A percentile compares a stretch with the other conserved stretches of the same genome.
Conservation (phyloP, 2,113 vertebrate genomes). For the Centropus unirufus region DNA sequence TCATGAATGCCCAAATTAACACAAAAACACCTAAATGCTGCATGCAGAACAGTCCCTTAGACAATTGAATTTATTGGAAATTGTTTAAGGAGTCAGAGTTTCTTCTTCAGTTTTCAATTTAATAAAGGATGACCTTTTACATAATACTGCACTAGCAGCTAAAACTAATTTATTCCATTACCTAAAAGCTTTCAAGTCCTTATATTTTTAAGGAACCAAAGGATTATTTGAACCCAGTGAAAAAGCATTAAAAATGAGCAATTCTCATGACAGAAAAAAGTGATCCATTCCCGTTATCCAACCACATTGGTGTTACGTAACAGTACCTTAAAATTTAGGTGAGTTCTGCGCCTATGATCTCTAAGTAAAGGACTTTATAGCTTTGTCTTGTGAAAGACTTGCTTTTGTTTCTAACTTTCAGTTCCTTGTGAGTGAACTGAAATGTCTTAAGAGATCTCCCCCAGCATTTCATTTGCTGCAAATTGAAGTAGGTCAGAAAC, state of each 20-base stretch:
- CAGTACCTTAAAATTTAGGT: not conserved
- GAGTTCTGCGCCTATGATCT: not conserved
- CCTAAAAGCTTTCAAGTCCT: not conserved
- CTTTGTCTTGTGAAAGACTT: not conserved
- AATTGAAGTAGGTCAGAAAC: not conserved
- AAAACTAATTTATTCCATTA: conserved; percentile 1
- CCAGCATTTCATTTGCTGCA: not conserved
- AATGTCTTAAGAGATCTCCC: not conserved
- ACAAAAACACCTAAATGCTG: not conserved
- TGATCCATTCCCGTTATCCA: not conserved
- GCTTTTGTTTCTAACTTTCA: not conserved
- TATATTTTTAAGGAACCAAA: not conserved
- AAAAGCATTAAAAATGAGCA: not conserved
- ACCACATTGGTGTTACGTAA: not conserved
- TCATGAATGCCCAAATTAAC: not conserved
- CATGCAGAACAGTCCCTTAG: not conserved
- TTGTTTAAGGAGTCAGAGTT: not conserved
- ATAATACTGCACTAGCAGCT: not conserved
- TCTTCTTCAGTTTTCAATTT: not conserved
- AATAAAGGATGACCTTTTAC: conserved; percentile 7
- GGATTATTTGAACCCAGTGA: not conserved
- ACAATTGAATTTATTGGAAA: not conserved
- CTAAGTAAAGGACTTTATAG: not conserved
- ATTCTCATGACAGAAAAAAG: not conserved
- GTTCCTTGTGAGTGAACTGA: not conserved